Conservation (phyloP, 2,888 invertebrate genomes). For the Microplitis manilae region DNA sequence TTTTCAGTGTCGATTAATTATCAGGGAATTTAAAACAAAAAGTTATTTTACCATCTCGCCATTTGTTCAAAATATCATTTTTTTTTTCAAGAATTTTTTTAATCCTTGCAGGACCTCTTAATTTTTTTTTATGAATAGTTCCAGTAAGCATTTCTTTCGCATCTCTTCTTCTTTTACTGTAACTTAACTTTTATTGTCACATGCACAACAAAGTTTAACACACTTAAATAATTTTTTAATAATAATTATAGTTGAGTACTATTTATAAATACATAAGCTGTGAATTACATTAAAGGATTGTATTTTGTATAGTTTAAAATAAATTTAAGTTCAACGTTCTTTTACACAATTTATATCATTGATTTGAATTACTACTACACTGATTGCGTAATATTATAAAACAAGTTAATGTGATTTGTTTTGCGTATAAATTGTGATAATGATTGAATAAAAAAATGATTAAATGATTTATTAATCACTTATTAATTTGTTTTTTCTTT, state of each 20-base stretch:
- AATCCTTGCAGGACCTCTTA: conserved; percentile 71
- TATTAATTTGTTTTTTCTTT: neutral
- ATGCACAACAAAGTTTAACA: neutral
- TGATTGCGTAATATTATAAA: conserved; percentile 16
- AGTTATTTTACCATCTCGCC: conserved; percentile 73
- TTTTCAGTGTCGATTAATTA: neutral
- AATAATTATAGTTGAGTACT: neutral
- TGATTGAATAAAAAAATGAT: neutral
- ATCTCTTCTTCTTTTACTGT: conserved; percentile 37
- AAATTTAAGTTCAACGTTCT: conserved; percentile 33
- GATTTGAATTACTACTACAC: conserved; percentile 7
- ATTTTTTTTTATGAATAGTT: conserved; percentile 61
- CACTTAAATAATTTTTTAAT: neutral
- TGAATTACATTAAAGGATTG: neutral
- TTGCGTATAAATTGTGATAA: neutral
- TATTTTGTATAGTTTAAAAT: neutral
- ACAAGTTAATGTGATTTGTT: neutral
- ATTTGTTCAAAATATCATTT: conserved; percentile 72
- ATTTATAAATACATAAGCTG: neutral
- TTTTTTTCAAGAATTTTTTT: conserved; percentile 72
- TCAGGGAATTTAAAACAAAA: conserved; percentile 3
- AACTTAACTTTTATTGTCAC: conserved; percentile 17
- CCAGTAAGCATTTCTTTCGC: conserved; percentile 52
- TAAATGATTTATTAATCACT: neutral
- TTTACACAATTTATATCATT: neutral